phyloP scores from a whole-genome alignment of 2,888 invertebrate species.

The Hemaris fuciformis region DNA sequence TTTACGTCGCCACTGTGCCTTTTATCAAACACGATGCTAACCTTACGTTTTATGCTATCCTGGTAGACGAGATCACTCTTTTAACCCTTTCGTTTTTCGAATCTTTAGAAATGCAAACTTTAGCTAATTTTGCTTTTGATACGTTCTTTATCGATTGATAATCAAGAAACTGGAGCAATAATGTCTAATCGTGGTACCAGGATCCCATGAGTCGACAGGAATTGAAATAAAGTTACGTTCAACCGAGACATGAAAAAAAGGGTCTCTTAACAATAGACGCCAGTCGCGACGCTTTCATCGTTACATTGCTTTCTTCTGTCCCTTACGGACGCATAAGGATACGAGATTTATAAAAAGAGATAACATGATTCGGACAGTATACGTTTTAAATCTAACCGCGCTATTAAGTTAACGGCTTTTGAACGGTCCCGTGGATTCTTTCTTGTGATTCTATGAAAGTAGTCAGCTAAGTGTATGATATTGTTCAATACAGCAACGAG shows the following conservation, averaged over 20 bases:
- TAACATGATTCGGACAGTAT: constrained; percentile 12
- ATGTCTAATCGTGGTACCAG: constrained; percentile 53
- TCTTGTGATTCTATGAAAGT: neutral
- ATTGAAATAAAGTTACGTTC: constrained; percentile 40
- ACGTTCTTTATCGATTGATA: neutral
- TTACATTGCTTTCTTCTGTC: constrained; percentile 9
- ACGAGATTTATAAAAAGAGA: constrained; percentile 18
- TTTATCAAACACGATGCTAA: constrained; percentile 23
- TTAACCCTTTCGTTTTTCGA: constrained; percentile 40
- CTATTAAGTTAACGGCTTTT: neutral
- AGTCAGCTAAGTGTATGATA: neutral
- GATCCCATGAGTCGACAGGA: constrained; percentile 46
- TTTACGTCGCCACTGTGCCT: constrained; percentile 18
- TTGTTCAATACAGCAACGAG: too few species aligned
- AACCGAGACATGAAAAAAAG: constrained; percentile 38
- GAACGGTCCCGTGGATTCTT: neutral
- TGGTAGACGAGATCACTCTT: constrained; percentile 44
- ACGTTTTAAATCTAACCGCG: neutral
- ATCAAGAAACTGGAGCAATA: constrained; percentile 22
- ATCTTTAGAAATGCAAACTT: neutral
- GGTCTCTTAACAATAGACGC: constrained; percentile 37
- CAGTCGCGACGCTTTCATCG: constrained; percentile 18
- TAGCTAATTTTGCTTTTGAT: neutral
- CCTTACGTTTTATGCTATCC: constrained; percentile 39
- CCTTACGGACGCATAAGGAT: neutral